These are phyloP conservation scores for Scrobipalpa costella DNA, from an alignment of 2,888 invertebrate species.

Conservation along the genomic window DNA sequence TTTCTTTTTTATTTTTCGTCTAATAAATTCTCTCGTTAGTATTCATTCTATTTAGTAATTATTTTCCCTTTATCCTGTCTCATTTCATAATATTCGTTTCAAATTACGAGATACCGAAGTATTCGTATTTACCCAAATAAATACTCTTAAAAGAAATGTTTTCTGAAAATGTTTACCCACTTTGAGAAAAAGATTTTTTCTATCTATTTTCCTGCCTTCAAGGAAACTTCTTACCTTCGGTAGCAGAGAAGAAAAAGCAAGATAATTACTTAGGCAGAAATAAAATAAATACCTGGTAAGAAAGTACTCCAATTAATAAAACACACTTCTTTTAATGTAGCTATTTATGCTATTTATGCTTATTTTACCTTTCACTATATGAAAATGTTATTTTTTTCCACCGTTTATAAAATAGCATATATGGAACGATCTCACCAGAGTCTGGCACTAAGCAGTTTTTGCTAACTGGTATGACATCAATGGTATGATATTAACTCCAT, in stretches of 20 bases:
- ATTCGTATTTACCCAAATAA: constrained; percentile 2
- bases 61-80: background rate
- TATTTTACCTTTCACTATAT: too few relatives aligned
- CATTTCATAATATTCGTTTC: constrained; percentile 4
- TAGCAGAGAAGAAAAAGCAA: background rate
- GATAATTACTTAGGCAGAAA: constrained; percentile 4
- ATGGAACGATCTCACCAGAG: too few relatives aligned
- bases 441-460: too few relatives aligned
- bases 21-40: background rate
- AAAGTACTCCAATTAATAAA: background rate
- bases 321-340: background rate
- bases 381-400: too few relatives aligned
- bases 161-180: constrained; percentile 3
- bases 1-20: too few relatives aligned
- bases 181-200: constrained; percentile 13
- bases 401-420: too few relatives aligned
- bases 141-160: constrained; percentile 15
- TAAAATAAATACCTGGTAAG: background rate
- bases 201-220: background rate
- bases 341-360: too few relatives aligned
- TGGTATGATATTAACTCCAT: too few relatives aligned
- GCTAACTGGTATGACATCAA: too few relatives aligned
- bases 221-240: constrained; percentile 6
- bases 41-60: background rate
- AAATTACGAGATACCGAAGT: background rate